Evolutionary conservation across 92 coral and sea anemone genomes (phyloP), one percentile per base, ranked within the genome.

Genomic region (Heliopora coerulea): DNA sequence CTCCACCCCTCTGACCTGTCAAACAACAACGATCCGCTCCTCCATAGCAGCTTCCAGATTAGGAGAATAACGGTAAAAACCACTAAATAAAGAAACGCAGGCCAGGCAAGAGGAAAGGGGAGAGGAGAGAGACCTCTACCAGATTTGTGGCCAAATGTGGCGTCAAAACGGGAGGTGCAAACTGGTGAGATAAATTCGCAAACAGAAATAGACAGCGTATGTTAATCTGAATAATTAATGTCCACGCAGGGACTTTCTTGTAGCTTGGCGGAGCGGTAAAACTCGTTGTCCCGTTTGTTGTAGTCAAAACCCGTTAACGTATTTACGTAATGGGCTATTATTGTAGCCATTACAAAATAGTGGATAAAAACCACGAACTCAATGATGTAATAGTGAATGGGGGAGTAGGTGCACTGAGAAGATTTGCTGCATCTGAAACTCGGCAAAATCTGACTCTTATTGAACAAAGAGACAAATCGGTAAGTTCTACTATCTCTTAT

Each of bases 201-300:
- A n/a, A n/a, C n/a, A n/a, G n/a, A n/a, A 37, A 12, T 4, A 65
- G 0, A 40, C 46, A 52, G 29, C 54, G 72, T 42, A 9, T n/a
- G 0, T 65, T 7, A 42, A 42, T 65, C 11, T 65, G 72, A 65
- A 65, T 65, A 35, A 65, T 65, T 65, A 50, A 68, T 48, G 60
- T 68, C 60, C 75, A 23, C 59, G 8, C n/a, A 48, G 61, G 30
- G 59, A 48, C 4, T 68, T 68, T 49, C 75, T 68, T 50, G 34
- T 68, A 24, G 75, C 60, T 68, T 68, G 60, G 75, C 59, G 25
- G 28, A 68, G 60, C 30, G 59, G 75, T 4, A 68, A 68, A 68
- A 68, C 75, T n/a, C n/a, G n/a, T 0, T 68, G 75, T 49, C 28
- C 75, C 48, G 41, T 50, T 15, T 68, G 75, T 49, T 28, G 75